Base-by-base conservation (phyloP, 1,140 invertebrate genomes). In the Drosophila kohkoa region DNA sequence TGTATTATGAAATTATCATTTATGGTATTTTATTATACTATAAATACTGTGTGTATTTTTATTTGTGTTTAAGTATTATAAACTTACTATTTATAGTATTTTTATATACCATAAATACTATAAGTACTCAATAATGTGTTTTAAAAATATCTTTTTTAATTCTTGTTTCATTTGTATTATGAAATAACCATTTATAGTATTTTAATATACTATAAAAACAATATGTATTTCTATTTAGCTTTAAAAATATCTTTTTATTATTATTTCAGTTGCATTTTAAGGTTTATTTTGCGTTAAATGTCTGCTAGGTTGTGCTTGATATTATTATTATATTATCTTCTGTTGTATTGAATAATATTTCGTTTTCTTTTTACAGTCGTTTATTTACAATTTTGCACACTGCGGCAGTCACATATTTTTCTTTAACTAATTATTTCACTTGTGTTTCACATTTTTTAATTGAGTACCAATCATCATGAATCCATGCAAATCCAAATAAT, bases 291-390 rank as follows among this genome's bases (percentile, higher is more conserved):
- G 3, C 20, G n/a, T 57, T 5, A 38, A 10, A 11, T 59, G 38
- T 72, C 48, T 73, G 55, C 41, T 35, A 45, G 49, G 41, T 4
- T 55, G 8, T 67, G 45, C 1, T 41, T 11, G 7, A 46, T 25
- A 30, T 11, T 43, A 3, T 43, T 11, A 59, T 78, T 65, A 43
- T 20, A 65, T 45, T 25, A 49, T 28, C 1, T 41, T 16, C 41
- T 54, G 32, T 71, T 60, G 52, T 74, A 30, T 48, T 64, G 25
- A 77, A 64, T 80, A 74, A 89, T 73, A 54, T 75, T 85, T 88
- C 49, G 28, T 75, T 85, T 88, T 85, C 81, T 89, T 81, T 85
- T 85, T 79, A 60, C 85, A 89, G 85, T 88, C 63, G 62, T 67
- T 58, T 38, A 46, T 59, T 70, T 82, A 64, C 72, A 7, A 65